Base-by-base conservation (phyloP, 2,113 vertebrate species). In the Malaclemys terrapin region DNA sequence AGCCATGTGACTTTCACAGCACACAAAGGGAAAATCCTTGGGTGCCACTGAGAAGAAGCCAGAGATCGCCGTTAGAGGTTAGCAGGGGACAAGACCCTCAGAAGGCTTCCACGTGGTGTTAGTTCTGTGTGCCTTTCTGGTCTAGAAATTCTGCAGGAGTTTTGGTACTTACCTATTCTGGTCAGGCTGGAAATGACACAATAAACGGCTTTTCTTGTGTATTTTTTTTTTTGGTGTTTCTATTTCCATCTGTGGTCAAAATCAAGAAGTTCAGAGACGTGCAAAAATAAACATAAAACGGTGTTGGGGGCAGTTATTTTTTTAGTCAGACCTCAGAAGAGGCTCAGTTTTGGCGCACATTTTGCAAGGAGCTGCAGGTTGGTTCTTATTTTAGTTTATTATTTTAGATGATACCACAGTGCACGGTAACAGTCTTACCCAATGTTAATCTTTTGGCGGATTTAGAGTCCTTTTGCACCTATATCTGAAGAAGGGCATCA, bases 71-170 rank as follows among this genome's bases (percentile, higher is more conserved):
- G 5, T 90, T 56, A n/a, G 82, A 89, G 17, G 8, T 17, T 78
- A n/a, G 72, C 6, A 5, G 6, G 2, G 9, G 75, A 47, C 49
- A 45, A 79, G 78, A 4, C 14, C 38, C 84, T 76, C 20, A 9
- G 82, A 89, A 85, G 62, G n/a, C 53, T 94, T 92, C 42, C n/a
- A 82, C 47, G 42, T 8, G 59, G 49, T 89, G 20, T 56, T 91
- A 91, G 90, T 17, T 5, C 42, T 27, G 52, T 16, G 52, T 16
- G 1, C 1, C 5, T 80, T 79, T 87, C 88, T 84, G 0, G n/a
- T 82, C 81, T 90, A 54, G 62, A 89, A 94, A 35, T 20, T n/a
- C 4, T 22, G 3, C n/a, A 62, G 24, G 8, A 17, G 88, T 76
- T 93, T 83, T 88, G 56, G 5, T 49, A 29, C 72, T 88, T 88